phyloP scores from a whole-genome alignment of 2,888 invertebrate genomes.

The Merodon equestris region DNA sequence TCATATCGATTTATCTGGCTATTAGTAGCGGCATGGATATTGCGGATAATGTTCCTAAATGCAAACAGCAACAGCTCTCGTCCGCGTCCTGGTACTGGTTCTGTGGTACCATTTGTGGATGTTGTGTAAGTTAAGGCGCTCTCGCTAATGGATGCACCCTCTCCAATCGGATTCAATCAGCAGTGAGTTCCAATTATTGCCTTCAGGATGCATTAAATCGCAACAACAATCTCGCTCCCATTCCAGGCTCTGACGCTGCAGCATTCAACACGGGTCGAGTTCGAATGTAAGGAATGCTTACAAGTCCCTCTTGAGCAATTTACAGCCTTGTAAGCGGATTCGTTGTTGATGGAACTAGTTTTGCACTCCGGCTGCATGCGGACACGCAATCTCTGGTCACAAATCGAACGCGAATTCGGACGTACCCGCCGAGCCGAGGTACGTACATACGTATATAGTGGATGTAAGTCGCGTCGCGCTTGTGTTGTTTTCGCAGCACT shows the following conservation, averaged over 20 bases:
- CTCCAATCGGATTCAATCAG: conserved; percentile 64
- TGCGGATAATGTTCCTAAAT: conserved; percentile 36
- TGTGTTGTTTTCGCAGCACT: too few relatives aligned
- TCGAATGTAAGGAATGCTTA: conserved; percentile 47
- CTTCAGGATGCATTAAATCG: conserved; percentile 65
- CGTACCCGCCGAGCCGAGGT: too few relatives aligned
- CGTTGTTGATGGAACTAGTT: conserved; percentile 59
- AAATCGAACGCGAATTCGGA: conserved; percentile 42
- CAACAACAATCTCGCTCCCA: conserved; percentile 31
- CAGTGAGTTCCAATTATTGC: conserved; percentile 56
- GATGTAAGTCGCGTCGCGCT: too few relatives aligned
- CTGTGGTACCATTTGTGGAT: conserved; percentile 14
- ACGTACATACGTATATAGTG: too few relatives aligned
- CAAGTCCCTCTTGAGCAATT: conserved; percentile 38
- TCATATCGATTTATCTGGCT: conserved; percentile 65
- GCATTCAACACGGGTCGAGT: conserved; percentile 7
- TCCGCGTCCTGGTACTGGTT: conserved; percentile 22
- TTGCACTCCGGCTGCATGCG: conserved; percentile 21
- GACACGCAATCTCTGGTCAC: conserved; percentile 29
- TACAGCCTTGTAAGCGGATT: conserved; percentile 63
- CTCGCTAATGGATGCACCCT: conserved; percentile 48
- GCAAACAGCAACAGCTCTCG: conserved; percentile 8
- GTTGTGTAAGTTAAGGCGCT: conserved; percentile 28
- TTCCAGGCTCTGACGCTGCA: conserved; percentile 23
- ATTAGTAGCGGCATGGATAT: conserved; percentile 47